phyloP scores from a whole-genome alignment of 2,888 invertebrate species.

The Neoscelio sp. region DNA sequence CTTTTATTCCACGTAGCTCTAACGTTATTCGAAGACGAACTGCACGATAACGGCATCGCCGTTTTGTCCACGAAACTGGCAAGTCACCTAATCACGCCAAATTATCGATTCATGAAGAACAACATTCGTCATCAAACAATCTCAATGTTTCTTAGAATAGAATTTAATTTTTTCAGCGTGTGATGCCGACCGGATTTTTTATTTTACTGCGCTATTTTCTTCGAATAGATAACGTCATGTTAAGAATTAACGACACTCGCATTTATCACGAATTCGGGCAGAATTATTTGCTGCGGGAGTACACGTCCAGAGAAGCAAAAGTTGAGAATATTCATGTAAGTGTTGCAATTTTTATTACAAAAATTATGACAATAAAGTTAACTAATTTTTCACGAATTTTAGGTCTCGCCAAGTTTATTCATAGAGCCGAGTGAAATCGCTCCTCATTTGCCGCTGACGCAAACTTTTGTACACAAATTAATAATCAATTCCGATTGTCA shows the following conservation, averaged over 20 bases:
- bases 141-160: too few relatives aligned
- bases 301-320: constrained; percentile 90
- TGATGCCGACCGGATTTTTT: constrained; percentile 98
- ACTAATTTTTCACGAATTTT: constrained; percentile 64
- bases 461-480: constrained; percentile 83
- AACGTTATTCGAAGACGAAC: constrained; percentile 98
- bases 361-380: too few relatives aligned
- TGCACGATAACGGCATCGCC: constrained; percentile 98
- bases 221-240: constrained; percentile 96
- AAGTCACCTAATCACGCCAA: constrained; percentile 84
- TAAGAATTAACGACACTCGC: constrained; percentile 94
- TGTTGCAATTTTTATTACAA: too few relatives aligned
- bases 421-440: constrained; percentile 89
- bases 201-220: constrained; percentile 95
- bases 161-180: constrained; percentile 91
- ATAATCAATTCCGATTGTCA: constrained; percentile 69
- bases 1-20: constrained; percentile 97
- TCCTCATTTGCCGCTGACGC: constrained; percentile 86
- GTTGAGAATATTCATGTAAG: constrained; percentile 87
- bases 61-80: constrained; percentile 96
- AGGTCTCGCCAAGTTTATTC: constrained; percentile 86
- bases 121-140: neutral
- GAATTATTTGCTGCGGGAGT: constrained; percentile 92
- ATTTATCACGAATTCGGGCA: constrained; percentile 91
- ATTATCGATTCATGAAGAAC: neutral